Evolutionary conservation across 1,140 invertebrate genomes (phyloP), one percentile per base, ranked within the genome.

Genomic region (Drosophila azteca): DNA sequence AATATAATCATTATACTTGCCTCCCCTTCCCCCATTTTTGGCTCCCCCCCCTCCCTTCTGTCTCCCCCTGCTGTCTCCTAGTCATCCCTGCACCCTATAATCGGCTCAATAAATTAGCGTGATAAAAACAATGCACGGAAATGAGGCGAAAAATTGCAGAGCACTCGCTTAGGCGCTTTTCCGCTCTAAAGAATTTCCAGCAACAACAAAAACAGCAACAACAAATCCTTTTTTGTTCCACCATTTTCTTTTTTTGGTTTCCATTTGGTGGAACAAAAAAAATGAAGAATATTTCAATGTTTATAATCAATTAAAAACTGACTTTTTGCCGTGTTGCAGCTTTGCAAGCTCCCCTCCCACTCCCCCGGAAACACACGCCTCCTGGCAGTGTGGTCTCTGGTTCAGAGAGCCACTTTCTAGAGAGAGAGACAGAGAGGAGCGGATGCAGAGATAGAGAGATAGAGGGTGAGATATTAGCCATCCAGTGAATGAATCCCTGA

Each of bases 31-130:
- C 22, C 22, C 22, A n/a, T n/a, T n/a, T n/a, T n/a, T n/a, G n/a
- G n/a, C n/a, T 0, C 26, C 2, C 22, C 22, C 22, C 22, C 2
- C 3, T 24, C 22, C 2, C 24, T 5, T 24, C 24, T 5, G 24
- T 3, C 3, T 24, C 3, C 2, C 24, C 24, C 24, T 3, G 3
- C 24, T 24, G 24, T 0, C 24, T 5, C 24, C 4, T 4, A 5
- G 22, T 4, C 17, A 31, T n/a, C n/a, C 26, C 57, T 26, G 22
- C 3, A 51, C 53, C 71, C 61, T 74, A 74, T 74, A 74, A 74
- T 74, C 71, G 60, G 70, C 71, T 74, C 70, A 73, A 64, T 74
- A 74, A 73, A 73, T 65, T 74, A 51, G 41, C 43, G 43, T 70
- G 48, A 65, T 57, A 74, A 65, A 74, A 74, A 65, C 50, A 15